These are phyloP conservation scores for Argyrosomus regius DNA, from an alignment of 2,797 vertebrate genomes.

Conservation along the genomic window DNA sequence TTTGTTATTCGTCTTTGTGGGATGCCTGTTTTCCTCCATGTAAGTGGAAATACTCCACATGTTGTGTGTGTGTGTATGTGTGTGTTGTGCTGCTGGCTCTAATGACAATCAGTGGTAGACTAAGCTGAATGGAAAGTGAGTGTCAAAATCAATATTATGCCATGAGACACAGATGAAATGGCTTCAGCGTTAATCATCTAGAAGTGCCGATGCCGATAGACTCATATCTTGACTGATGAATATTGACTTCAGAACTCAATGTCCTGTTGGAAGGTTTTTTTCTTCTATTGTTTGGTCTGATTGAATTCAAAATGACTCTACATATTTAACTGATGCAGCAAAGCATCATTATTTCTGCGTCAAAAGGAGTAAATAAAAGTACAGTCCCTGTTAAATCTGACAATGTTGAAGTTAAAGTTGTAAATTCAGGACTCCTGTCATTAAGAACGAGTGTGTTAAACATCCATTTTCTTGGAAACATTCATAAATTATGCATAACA, in stretches of 20 bases:
- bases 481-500: constrained; percentile 22
- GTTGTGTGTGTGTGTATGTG: too few relatives aligned
- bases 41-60: too few relatives aligned
- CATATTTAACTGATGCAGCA: not conserved
- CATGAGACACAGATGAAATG: not conserved
- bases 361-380: not conserved
- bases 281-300: not conserved
- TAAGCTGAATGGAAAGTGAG: not conserved
- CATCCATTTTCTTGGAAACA: constrained; percentile 11
- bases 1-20: not conserved
- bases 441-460: constrained; percentile 1
- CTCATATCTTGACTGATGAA: not conserved
- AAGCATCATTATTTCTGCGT: too few relatives aligned
- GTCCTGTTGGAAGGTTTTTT: not conserved
- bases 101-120: not conserved
- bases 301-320: not conserved
- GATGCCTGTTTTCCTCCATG: not conserved
- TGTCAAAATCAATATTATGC: constrained; percentile 6
- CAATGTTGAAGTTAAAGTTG: not conserved
- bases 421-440: not conserved
- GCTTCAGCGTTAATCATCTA: not conserved
- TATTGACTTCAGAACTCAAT: not conserved
- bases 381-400: not conserved
- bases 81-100: too few relatives aligned
- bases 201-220: not conserved